Evolutionary conservation across 1,140 invertebrate genomes (phyloP), one percentile per base, ranked within the genome.

Genomic region (Ctenoplectra terminalis): DNA sequence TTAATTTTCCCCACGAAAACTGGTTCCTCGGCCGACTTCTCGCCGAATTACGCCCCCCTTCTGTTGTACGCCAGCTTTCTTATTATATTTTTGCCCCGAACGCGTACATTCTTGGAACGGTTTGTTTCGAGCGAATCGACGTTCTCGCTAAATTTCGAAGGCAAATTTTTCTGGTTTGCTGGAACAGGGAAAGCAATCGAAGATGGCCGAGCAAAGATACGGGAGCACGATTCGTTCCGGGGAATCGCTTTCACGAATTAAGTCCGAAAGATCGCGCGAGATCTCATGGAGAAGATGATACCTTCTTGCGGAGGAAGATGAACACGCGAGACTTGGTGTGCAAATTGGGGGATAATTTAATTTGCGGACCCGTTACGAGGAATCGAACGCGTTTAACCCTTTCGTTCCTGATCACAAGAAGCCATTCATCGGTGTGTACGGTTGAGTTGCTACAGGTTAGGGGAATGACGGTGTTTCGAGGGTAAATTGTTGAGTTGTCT

Each of bases 221-320:
- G 11, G 43, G 40, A 46, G 63, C 63, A 66, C 43, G 43, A 31
- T 48, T 48, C 64, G 64, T 67, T 67, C 64, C 20, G 43, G 46
- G 67, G 48, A 70, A 70, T 70, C 48, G 67, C 48, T 70, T 70
- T 70, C 67, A 34, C 67, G 67, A 70, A 64, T 64, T 63, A 63
- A 9, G 23, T 11, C 34, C 20, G 13, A 1, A 23, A 63, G 61
- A n/a, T 37, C 43, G 34, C 37, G 6, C 37, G 37, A 29, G 11
- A n/a, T 23, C 26, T 13, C 29, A 29, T 17, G 46, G 8, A 34
- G 13, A 26, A 70, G 46, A 70, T 70, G 67, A 70, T 70, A 70
- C 20, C 67, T 70, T 70, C 20, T 52, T 31, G 66, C 66, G 17
- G n/a, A 11, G 29, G 9, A 31, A 48, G n/a, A 46, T 7, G 26